A percentile compares a stretch with the other conserved stretches of the same genome.
phyloP scores from a whole-genome alignment of 2,113 vertebrate genomes.

The Misgurnus anguillicaudatus region DNA sequence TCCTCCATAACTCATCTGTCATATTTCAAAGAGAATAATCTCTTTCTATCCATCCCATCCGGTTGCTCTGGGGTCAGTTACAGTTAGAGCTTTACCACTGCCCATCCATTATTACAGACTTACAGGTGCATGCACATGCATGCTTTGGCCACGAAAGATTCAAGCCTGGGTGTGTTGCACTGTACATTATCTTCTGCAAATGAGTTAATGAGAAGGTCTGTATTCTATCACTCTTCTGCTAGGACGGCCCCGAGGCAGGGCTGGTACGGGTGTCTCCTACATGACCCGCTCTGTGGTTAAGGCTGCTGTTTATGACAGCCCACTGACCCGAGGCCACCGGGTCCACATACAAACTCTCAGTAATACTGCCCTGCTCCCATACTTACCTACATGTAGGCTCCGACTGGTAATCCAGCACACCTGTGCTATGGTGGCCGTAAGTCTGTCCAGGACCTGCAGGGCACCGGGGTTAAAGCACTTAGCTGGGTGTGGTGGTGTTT shows the following conservation, averaged over 20 bases:
- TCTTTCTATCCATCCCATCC: neutral
- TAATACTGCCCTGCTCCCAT: conserved; percentile 8
- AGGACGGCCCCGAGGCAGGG: conserved; percentile 38
- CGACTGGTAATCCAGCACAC: conserved; percentile 43
- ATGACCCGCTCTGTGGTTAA: conserved; percentile 41
- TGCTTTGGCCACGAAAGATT: neutral
- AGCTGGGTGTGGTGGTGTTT: neutral
- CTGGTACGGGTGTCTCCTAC: conserved; percentile 45
- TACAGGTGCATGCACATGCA: conserved; percentile 34
- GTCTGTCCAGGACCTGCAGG: conserved; percentile 5
- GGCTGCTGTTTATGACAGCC: conserved; percentile 45
- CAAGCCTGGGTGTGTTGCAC: conserved; percentile 17
- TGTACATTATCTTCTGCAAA: neutral
- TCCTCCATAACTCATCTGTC: conserved; percentile 2
- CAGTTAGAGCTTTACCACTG: conserved; percentile 5
- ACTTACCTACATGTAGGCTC: conserved; percentile 13
- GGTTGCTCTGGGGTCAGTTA: conserved; percentile 28
- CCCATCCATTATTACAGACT: neutral
- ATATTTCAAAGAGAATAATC: conserved; percentile 37
- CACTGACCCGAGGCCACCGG: conserved; percentile 25
- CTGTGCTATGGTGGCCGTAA: conserved; percentile 17
- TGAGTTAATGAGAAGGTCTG: conserved; percentile 8
- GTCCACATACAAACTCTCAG: conserved; percentile 8
- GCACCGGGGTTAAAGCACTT: neutral
- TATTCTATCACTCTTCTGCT: neutral